phyloP scores from a whole-genome alignment of 2,888 invertebrate genomes.

The Rhagophthalmus giganteus region DNA sequence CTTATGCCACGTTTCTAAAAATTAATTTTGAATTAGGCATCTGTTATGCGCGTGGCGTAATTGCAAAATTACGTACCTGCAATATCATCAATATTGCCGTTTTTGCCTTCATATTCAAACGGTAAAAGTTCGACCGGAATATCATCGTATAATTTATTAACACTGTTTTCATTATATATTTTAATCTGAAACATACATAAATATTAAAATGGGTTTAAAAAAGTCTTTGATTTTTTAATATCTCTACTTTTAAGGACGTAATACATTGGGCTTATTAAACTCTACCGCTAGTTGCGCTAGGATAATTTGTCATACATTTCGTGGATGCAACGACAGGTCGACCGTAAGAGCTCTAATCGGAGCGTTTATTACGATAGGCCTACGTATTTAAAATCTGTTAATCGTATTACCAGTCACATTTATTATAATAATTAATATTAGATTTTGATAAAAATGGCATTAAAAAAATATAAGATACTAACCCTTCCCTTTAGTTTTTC shows the following conservation, averaged over 20 bases:
- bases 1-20: constrained; percentile 57
- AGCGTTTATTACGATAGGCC: too few relatives aligned
- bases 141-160: neutral
- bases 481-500: constrained; percentile 39
- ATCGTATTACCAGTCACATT: too few relatives aligned
- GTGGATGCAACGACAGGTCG: too few relatives aligned
- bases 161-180: constrained; percentile 39
- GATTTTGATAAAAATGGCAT: neutral
- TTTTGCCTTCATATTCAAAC: neutral
- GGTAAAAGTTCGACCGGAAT: neutral
- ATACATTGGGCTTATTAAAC: too few relatives aligned
- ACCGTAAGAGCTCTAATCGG: too few relatives aligned
- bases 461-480: too few relatives aligned
- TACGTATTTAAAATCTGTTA: too few relatives aligned
- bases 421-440: too few relatives aligned
- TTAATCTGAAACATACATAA: constrained; percentile 60
- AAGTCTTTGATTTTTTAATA: too few relatives aligned
- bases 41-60: neutral
- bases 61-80: neutral
- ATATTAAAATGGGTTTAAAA: constrained; percentile 63
- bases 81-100: neutral
- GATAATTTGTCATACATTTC: too few relatives aligned
- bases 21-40: too few relatives aligned
- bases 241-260: constrained; percentile 55
- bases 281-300: too few relatives aligned